Percentiles rank a stretch among this genome's conserved stretches.
phyloP scores from a whole-genome alignment of 2,113 vertebrate species.

The Chauna torquata region DNA sequence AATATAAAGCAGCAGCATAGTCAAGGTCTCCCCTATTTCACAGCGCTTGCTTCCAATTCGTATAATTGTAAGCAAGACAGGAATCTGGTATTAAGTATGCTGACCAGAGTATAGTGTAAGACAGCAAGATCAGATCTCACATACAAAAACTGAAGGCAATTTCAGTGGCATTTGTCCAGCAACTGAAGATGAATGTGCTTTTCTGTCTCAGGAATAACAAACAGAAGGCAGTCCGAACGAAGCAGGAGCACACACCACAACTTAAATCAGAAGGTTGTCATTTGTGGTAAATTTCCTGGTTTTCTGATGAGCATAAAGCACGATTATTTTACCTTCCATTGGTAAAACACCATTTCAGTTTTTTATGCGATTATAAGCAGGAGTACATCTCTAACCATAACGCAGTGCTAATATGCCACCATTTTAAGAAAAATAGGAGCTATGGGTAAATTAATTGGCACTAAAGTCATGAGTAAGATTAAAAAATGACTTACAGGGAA shows the following conservation, averaged over 20 bases:
- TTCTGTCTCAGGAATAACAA: background rate
- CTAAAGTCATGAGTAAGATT: background rate
- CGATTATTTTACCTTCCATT: background rate
- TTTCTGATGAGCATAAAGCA: background rate
- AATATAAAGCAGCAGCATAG: background rate
- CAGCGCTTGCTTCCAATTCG: background rate
- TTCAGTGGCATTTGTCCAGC: background rate
- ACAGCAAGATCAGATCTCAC: background rate
- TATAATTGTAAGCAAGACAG: background rate
- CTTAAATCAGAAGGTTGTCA: background rate
- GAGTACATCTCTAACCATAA: background rate
- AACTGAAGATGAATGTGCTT: background rate
- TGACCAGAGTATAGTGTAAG: background rate
- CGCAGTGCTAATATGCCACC: background rate
- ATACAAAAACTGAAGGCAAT: background rate
- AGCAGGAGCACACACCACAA: fast-evolving
- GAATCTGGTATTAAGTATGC: background rate
- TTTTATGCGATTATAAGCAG: background rate
- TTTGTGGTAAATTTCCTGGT: background rate
- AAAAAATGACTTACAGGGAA: background rate
- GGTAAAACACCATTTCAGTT: fast-evolving
- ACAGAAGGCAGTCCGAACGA: background rate
- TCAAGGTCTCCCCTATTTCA: background rate
- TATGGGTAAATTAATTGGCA: fast-evolving
- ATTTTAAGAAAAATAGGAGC: background rate